Percentiles rank a stretch among this genome's conserved stretches.
These are phyloP conservation scores for Nemurella pictetii DNA, from an alignment of 2,888 invertebrate genomes.

Conservation along the genomic window DNA sequence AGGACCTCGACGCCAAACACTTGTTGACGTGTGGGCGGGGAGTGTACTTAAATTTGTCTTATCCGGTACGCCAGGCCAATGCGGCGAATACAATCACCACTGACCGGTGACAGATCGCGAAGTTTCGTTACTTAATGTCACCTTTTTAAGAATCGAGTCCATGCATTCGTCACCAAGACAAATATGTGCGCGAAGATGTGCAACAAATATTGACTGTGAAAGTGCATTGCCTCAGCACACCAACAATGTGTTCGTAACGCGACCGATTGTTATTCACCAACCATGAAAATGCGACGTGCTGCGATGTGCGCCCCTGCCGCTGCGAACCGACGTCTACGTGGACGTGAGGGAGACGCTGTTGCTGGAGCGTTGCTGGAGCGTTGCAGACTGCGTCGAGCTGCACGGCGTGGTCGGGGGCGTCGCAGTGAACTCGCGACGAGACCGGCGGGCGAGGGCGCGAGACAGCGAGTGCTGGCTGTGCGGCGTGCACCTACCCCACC, in stretches of 20 bases:
- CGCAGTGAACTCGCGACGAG: not conserved
- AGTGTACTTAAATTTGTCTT: no score
- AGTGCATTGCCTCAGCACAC: not conserved
- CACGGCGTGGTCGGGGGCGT: not conserved
- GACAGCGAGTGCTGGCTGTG: constrained; percentile 5
- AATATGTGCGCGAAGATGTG: not conserved
- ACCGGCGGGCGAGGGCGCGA: not conserved
- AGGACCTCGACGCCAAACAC: not conserved
- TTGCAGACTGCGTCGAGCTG: not conserved
- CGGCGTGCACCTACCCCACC: constrained; percentile 25
- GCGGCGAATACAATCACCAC: no score
- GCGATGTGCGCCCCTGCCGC: not conserved
- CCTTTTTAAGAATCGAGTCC: not conserved
- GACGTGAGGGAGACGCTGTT: not conserved
- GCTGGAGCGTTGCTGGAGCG: not conserved
- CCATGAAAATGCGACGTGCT: not conserved
- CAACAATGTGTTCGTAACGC: not conserved
- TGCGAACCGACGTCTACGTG: not conserved
- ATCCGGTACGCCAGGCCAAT: no score
- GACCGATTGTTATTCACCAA: not conserved
- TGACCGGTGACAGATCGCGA: no score
- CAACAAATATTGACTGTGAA: not conserved
- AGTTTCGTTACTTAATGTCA: no score
- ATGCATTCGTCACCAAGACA: not conserved
- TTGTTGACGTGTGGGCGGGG: not conserved